Conservation (phyloP, 2,797 vertebrate species). For the Ctenosaura bakeri region DNA sequence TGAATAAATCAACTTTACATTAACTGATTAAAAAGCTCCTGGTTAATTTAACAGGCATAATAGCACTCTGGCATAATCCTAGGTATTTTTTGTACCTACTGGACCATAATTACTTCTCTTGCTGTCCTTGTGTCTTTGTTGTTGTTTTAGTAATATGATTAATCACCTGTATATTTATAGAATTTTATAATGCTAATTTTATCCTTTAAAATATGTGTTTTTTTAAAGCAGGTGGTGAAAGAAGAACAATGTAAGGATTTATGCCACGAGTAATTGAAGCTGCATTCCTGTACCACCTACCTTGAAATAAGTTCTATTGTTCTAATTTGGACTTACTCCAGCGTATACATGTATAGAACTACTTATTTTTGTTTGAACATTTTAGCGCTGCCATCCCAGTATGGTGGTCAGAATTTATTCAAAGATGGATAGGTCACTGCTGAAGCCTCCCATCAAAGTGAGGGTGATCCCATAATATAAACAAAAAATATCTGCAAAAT, state of each 20-base stretch:
- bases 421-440: not conserved
- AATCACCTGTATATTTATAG: not conserved
- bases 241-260: not conserved
- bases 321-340: not conserved
- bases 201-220: not conserved
- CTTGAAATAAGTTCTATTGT: not conserved
- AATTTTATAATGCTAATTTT: not conserved
- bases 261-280: not conserved
- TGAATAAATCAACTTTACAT: not conserved
- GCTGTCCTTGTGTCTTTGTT: not conserved
- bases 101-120: not conserved
- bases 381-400: too few relatives aligned
- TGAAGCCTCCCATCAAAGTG: not conserved
- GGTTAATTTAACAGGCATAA: not conserved
- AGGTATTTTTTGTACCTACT: not conserved
- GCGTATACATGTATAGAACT: not conserved
- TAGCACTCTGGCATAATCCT: not conserved
- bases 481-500: not conserved
- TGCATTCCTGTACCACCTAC: not conserved
- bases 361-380: not conserved
- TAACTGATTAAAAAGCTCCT: not conserved
- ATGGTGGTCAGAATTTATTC: not conserved
- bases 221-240: not conserved
- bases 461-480: not conserved
- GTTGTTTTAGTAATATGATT: not conserved